Conservation (phyloP, 2,888 invertebrate species). For the Catocala fraxini region DNA sequence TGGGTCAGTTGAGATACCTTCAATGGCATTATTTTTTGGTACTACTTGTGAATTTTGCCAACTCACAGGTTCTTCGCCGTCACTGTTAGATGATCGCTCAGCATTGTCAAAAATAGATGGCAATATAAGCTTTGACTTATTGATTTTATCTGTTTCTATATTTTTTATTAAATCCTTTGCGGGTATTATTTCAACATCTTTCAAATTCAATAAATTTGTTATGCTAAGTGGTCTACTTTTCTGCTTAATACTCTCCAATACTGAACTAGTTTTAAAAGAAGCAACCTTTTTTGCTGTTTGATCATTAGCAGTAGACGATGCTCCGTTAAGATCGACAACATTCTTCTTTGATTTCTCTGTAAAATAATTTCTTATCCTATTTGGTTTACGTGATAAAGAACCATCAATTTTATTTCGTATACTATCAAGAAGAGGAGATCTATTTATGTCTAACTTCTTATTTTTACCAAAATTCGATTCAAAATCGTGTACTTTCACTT, state of each 20-base stretch:
- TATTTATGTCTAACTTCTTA: conserved; percentile 22
- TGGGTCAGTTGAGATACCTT: conserved; percentile 26
- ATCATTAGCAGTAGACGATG: conserved; percentile 39
- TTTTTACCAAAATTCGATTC: conserved; percentile 16
- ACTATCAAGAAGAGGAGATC: conserved; percentile 14
- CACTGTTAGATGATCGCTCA: background rate
- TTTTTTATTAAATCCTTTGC: conserved; percentile 44
- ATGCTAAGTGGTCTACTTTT: conserved; percentile 43
- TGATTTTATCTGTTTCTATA: conserved; percentile 22
- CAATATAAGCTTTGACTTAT: conserved; percentile 11
- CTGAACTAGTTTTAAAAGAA: conserved; percentile 28
- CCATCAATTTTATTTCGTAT: conserved; percentile 7
- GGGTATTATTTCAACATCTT: conserved; percentile 61
- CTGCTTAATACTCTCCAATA: conserved; percentile 29
- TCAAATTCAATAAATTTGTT: conserved; percentile 64
- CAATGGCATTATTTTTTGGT: background rate
- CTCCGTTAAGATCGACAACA: conserved; percentile 36
- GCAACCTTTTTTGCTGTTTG: conserved; percentile 24
- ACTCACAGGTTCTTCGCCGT: conserved; percentile 2
- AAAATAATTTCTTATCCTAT: conserved; percentile 32
- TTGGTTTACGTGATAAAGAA: conserved; percentile 37
- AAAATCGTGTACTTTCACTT: conserved; percentile 15
- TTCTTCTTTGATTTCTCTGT: conserved; percentile 11
- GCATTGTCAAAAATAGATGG: conserved; percentile 18
- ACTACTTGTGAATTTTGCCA: background rate